Conservation (phyloP, 2,888 invertebrate genomes). For the Campoplex capitator region DNA sequence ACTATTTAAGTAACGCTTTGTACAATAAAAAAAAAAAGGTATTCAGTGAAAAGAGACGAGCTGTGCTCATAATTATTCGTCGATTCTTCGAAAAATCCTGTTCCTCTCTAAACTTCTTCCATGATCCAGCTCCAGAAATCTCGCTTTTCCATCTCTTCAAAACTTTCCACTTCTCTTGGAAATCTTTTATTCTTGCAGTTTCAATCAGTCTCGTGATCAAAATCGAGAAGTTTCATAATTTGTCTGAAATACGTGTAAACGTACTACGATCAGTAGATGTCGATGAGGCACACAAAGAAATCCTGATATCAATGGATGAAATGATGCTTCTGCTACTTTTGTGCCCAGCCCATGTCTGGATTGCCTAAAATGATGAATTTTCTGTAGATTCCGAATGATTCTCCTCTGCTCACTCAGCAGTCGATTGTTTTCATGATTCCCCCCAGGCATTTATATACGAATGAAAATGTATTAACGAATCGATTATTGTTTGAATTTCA, state of each 20-base stretch:
- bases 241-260: too few relatives aligned
- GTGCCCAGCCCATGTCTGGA: too few relatives aligned
- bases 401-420: neutral
- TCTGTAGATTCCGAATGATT: neutral
- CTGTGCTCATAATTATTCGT: slow-evolving; percentile 26
- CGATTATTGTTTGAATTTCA: slow-evolving; percentile 77
- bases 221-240: neutral
- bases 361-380: neutral
- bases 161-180: too few relatives aligned
- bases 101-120: neutral
- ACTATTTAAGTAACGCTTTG: slow-evolving; percentile 85
- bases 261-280: too few relatives aligned
- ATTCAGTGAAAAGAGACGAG: slow-evolving; percentile 75
- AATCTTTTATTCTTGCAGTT: too few relatives aligned
- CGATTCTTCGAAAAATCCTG: slow-evolving; percentile 37
- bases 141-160: too few relatives aligned
- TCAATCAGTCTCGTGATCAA: too few relatives aligned
- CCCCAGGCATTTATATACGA: too few relatives aligned
- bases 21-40: slow-evolving; percentile 83
- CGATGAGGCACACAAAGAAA: too few relatives aligned
- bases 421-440: neutral
- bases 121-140: too few relatives aligned
- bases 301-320: too few relatives aligned
- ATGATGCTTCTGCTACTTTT: too few relatives aligned
- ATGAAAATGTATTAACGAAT: neutral